Base-by-base conservation (phyloP, 2,888 invertebrate species). In the Epicampocera succincta region DNA sequence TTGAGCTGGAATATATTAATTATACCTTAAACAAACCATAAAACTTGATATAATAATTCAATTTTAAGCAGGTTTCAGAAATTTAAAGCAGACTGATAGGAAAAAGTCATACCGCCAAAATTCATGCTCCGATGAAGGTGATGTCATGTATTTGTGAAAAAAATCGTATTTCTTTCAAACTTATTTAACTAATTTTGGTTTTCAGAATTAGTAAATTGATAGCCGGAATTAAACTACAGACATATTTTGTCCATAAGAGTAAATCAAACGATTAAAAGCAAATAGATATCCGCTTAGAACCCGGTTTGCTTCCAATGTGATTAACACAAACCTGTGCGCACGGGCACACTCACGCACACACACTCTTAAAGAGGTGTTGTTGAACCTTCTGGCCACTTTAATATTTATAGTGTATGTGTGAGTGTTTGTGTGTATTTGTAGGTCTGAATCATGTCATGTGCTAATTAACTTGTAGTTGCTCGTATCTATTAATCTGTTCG, bases 361-460 rank as follows among this genome's bases (percentile, higher is more conserved):
- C 6, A 6, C 29, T 4, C 29, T 29, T 29, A 4, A 4, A 29
- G 29, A 29, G 33, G 40, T 79, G 73, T 68, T 73, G 54, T 65
- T 75, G 75, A 80, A 80, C 75, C 60, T 66, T 42, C 11, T 42
- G 42, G 12, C 40, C 48, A 54, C 52, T 21, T 3, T 29, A 3
- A 29, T 29, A 6, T 29, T 29, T 29, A n/a, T n/a, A n/a, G 29
- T 29, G 29, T 29, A 29, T 29, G 29, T 29, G 29, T 29, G 29
- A 3, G 29, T 29, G 29, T 6, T 4, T 29, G 29, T 29, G 29
- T 29, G 6, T 29, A n/a, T 29, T 29, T 29, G 6, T 4, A 29
- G 3, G 44, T 2, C 17, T 19, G 5, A 50, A 54, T 17, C 52
- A 72, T 21, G 25, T 58, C 25, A 54, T 21, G 38, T 71, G 80